Evolutionary conservation across 2,888 invertebrate genomes (phyloP).

Genomic region (Trichopoda pennipes): DNA sequence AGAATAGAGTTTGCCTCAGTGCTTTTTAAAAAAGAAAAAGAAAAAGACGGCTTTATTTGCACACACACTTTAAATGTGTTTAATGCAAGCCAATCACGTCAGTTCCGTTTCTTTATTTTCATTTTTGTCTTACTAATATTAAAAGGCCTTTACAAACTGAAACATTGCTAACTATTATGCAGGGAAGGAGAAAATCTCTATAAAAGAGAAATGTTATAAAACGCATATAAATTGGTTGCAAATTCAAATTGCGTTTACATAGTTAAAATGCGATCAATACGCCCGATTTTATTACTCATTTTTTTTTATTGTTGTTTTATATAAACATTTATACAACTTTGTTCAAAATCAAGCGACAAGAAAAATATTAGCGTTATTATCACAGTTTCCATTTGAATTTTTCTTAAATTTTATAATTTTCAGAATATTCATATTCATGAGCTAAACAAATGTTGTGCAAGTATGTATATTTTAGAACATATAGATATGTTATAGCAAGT

Average conservation of each 20-base stretch:
- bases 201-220: constrained; percentile 55
- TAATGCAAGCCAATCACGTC: constrained; percentile 67
- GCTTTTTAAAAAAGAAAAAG: constrained; percentile 35
- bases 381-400: constrained; percentile 30
- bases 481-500: too few relatives aligned
- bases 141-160: constrained; percentile 50
- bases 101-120: constrained; percentile 25
- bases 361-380: constrained; percentile 8
- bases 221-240: constrained; percentile 64
- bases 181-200: constrained; percentile 33
- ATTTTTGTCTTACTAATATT: constrained; percentile 29
- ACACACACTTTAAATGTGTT: constrained; percentile 44
- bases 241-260: constrained; percentile 68
- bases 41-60: constrained; percentile 21
- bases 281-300: constrained; percentile 63
- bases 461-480: too few relatives aligned
- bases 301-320: constrained; percentile 7
- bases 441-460: too few relatives aligned
- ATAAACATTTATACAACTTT: constrained; percentile 48
- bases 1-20: constrained; percentile 4
- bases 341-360: constrained; percentile 28
- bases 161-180: constrained; percentile 16
- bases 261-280: constrained; percentile 68
- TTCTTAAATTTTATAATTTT: too few relatives aligned
- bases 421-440: too few relatives aligned